phyloP scores from a whole-genome alignment of 2,797 vertebrate species.

The Microcaecilia unicolor region DNA sequence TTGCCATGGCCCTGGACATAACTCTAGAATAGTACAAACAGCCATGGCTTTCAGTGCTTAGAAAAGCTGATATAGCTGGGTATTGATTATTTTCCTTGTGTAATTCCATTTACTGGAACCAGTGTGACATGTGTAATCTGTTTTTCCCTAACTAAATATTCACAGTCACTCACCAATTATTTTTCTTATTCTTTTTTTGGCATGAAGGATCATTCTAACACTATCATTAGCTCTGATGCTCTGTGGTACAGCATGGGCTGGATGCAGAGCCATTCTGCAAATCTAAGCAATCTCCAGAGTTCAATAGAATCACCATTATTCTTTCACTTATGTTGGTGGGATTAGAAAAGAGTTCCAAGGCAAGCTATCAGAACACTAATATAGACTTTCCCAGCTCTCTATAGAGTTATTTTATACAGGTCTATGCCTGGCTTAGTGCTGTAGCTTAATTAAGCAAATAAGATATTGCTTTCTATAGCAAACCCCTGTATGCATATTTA shows the following conservation, averaged over 20 bases:
- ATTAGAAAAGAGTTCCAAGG: neutral
- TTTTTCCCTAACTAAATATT: conserved; percentile 7
- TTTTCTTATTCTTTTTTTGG: conserved; percentile 11
- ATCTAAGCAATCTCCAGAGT: neutral
- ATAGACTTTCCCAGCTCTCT: neutral
- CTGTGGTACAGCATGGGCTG: neutral
- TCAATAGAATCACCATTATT: neutral
- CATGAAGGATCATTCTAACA: conserved; percentile 21
- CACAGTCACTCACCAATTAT: conserved; percentile 24
- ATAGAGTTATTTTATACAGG: neutral
- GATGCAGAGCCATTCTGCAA: neutral
- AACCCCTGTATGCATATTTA: too few species aligned
- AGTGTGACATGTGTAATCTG: neutral
- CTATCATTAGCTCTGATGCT: conserved; percentile 19
- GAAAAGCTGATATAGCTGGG: too few species aligned
- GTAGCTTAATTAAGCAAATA: conserved; percentile 5
- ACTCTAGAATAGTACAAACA: too few species aligned
- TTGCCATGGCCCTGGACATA: too few species aligned
- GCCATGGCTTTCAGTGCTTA: too few species aligned
- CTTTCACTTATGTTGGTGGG: neutral
- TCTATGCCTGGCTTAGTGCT: neutral
- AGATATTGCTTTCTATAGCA: conserved; percentile 2
- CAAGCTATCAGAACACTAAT: conserved; percentile 1
- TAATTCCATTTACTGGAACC: too few species aligned
- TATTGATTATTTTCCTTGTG: too few species aligned